Conservation (phyloP, 2,888 invertebrate genomes). For the Sepioteuthis lessoniana region DNA sequence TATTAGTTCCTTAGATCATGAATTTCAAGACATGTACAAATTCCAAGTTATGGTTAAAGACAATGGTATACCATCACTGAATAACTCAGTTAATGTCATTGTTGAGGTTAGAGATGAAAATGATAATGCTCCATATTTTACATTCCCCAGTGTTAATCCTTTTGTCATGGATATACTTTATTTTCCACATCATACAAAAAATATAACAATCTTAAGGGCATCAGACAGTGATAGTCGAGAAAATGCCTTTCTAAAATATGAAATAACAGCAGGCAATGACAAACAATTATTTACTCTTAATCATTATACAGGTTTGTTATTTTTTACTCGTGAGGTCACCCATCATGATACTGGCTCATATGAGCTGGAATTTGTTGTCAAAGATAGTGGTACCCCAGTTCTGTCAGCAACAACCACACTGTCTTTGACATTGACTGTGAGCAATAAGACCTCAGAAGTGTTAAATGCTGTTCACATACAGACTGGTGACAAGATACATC, state of each 20-base stretch:
- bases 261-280: constrained; percentile 33
- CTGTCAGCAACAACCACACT: not conserved
- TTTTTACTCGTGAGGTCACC: constrained; percentile 1
- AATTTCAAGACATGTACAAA: constrained; percentile 52
- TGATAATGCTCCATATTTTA: constrained; percentile 57
- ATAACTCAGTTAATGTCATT: constrained; percentile 53
- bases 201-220: not conserved
- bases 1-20: constrained; percentile 59
- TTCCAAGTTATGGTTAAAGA: constrained; percentile 54
- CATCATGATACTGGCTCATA: constrained; percentile 23
- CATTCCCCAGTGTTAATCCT: constrained; percentile 33
- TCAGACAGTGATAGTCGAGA: constrained; percentile 10
- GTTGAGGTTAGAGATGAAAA: constrained; percentile 58
- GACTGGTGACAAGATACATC: not conserved
- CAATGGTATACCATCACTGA: constrained; percentile 49
- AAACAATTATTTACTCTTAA: constrained; percentile 1
- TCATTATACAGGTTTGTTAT: constrained; percentile 13
- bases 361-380: constrained; percentile 21
- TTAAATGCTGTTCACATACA: constrained; percentile 33
- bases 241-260: not conserved
- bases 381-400: not conserved
- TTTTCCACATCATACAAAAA: not conserved
- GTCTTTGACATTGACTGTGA: constrained; percentile 21
- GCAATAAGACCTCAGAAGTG: constrained; percentile 20
- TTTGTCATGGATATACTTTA: constrained; percentile 15